Evolutionary conservation across 1,140 invertebrate genomes (phyloP), one percentile per base, ranked within the genome.

Genomic region (Hetaerina americana): DNA sequence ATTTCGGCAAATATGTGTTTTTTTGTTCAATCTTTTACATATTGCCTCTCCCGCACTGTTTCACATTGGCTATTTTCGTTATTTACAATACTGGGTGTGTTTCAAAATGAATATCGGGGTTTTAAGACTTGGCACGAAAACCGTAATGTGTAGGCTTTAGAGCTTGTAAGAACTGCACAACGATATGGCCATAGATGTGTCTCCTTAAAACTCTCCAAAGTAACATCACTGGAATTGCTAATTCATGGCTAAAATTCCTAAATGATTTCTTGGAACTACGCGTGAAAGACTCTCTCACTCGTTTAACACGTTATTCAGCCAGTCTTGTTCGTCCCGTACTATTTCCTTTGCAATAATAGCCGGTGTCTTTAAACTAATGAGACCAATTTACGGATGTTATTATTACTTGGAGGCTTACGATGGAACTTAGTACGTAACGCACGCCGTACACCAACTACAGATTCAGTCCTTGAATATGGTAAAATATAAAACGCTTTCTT

Each of bases 261-360:
- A 71, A 31, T 0, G 70, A 71, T 71, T 71, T 66, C 70, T 5
- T 71, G 18, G 49, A 57, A 1, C 70, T 71, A 66, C 40, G 49
- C 8, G 25, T 66, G 49, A 71, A 66, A 1, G 57, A 66, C 70
- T 66, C 49, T 66, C 40, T 66, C 70, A 71, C 28, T 31, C 28
- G 69, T 27, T 71, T 57, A 71, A 71, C 70, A 27, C 0, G 18
- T 26, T 71, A 25, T 71, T 40, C 31, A 40, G 31, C 31, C 31
- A 40, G 31, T 40, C 31, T 40, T 18, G 31, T 6, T 18, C 31
- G 31, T 18, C 31, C 31, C 31, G 31, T 40, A 40, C 31, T 40
- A 6, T 40, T 40, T 18, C 31, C 31, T 40, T 40, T 40, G 18
- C 31, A 40, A 40, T 8, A 18, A 40, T 18, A 40, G 31, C n/a